Base-by-base conservation (phyloP, 2,797 vertebrate species). In the Molossus molossus region DNA sequence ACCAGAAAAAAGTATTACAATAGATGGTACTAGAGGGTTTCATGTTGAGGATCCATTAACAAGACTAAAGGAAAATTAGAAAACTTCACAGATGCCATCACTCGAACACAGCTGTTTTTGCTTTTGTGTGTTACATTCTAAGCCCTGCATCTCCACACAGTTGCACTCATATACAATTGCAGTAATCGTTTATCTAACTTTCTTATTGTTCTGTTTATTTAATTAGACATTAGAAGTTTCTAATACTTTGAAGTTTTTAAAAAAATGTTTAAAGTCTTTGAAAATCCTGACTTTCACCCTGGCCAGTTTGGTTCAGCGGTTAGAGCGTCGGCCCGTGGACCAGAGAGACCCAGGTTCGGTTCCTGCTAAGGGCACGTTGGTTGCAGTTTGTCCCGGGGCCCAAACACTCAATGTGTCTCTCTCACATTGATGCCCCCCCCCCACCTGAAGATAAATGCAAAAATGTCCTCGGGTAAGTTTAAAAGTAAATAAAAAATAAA, bases 251-350 rank as follows among this genome's bases (percentile, higher is more conserved):
- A 73, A 81, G 75, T 7, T 77, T 80, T 40, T 25, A 48, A 79
- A 65, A 65, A 73, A 60, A 77, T 62, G 37, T 69, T 88, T 88
- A 77, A 87, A 69, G 20, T 69, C 5, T 75, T 93, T 87, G 58
- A 86, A 82, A 80, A 86, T 62, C 10, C 29, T 76, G 23, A 80
- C 7, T 80, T 92, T 79, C 13, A 29, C 15, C n/a, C 65, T 33
- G 33, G n/a, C 17, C 15, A 18, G n/a, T 33, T 8, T 33, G 33
- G 65, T 29, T 67, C 64, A 33, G n/a, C 33, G n/a, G 64, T 9
- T 67, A 33, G 15, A 67, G 64, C 15, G n/a, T 33, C 15, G 33
- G 64, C 64, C 64, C n/a, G 33, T 67, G 29, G 64, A 33, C 64
- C 33, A 29, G 33, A 33, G 29, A 29, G 64, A n/a, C 64, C 29